Conservation (phyloP, 2,113 vertebrate genomes). For the Axis porcinus region DNA sequence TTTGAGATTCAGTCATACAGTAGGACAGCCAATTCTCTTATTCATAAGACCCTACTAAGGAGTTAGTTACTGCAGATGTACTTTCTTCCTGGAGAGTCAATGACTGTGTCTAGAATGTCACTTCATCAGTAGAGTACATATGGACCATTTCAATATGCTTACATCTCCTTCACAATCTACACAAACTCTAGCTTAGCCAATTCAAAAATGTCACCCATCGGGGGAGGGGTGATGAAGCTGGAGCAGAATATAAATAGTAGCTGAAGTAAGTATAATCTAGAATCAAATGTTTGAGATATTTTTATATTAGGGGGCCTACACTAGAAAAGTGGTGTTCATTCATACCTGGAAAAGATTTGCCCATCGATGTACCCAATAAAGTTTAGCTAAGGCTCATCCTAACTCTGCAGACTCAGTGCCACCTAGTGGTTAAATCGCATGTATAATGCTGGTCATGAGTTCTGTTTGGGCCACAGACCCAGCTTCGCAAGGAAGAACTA, state of each 20-base stretch:
- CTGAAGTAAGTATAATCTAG: background rate
- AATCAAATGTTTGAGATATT: background rate
- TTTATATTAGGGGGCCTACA: background rate
- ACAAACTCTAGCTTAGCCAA: background rate
- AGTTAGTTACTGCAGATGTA: background rate
- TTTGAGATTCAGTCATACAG: background rate
- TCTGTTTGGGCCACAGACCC: background rate
- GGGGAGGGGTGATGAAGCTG: background rate
- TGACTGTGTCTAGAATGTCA: background rate
- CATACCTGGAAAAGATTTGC: background rate
- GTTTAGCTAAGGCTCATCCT: background rate
- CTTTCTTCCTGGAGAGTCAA: background rate
- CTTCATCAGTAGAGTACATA: background rate
- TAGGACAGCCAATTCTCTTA: background rate
- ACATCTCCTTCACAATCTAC: background rate
- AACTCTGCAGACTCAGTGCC: constrained; percentile 33
- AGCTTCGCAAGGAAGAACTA: background rate
- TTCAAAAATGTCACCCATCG: background rate
- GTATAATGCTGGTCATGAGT: background rate
- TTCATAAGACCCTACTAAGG: background rate
- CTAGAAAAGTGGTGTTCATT: background rate
- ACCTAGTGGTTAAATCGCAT: constrained; percentile 43
- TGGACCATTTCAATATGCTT: background rate
- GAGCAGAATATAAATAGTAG: background rate
- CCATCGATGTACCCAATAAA: background rate